Percentiles rank a stretch among this genome's conserved stretches.
phyloP scores from a whole-genome alignment of 2,888 invertebrate genomes.

The Scaptomyza reducta region DNA sequence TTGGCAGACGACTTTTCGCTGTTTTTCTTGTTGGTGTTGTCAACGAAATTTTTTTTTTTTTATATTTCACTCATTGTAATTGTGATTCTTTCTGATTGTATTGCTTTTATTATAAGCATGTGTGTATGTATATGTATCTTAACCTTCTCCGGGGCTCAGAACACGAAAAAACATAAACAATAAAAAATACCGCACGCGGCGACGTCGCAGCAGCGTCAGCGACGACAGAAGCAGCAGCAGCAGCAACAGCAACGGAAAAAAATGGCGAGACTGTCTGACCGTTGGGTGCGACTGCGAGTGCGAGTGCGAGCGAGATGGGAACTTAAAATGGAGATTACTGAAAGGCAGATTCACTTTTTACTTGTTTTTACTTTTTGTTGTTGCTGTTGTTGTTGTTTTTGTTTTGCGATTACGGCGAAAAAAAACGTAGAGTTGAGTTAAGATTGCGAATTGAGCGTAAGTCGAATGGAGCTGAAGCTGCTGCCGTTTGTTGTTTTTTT shows the following conservation, averaged over 20 bases:
- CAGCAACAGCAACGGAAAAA: slow-evolving; percentile 46
- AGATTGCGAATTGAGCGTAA: slow-evolving; percentile 69
- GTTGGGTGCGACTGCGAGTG: slow-evolving; percentile 31
- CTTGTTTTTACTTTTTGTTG: slow-evolving; percentile 8
- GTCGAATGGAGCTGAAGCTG: slow-evolving; percentile 50
- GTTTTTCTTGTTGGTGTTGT: slow-evolving; percentile 45
- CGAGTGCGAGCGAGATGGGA: slow-evolving; percentile 57
- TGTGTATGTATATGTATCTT: slow-evolving; percentile 57
- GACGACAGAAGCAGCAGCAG: slow-evolving; percentile 19
- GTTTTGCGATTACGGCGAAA: slow-evolving; percentile 66
- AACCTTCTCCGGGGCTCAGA: slow-evolving; percentile 70
- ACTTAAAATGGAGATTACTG: slow-evolving; percentile 55
- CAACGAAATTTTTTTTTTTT: slow-evolving; percentile 67
- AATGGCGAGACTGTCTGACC: slow-evolving; percentile 59
- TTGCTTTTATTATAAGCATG: slow-evolving; percentile 72
- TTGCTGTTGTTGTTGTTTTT: slow-evolving; percentile 21
- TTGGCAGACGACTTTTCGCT: slow-evolving; percentile 60
- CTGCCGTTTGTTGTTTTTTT: slow-evolving; percentile 33
- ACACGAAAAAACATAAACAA: slow-evolving; percentile 78
- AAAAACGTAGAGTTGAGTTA: slow-evolving; percentile 53
- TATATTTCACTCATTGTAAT: slow-evolving; percentile 78
- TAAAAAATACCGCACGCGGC: slow-evolving; percentile 53
- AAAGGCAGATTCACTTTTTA: slow-evolving; percentile 75
- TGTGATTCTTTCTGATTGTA: slow-evolving; percentile 60
- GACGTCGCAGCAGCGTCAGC: slow-evolving; percentile 41